phyloP scores from a whole-genome alignment of 2,797 vertebrate genomes.

The Cossypha heuglini region DNA sequence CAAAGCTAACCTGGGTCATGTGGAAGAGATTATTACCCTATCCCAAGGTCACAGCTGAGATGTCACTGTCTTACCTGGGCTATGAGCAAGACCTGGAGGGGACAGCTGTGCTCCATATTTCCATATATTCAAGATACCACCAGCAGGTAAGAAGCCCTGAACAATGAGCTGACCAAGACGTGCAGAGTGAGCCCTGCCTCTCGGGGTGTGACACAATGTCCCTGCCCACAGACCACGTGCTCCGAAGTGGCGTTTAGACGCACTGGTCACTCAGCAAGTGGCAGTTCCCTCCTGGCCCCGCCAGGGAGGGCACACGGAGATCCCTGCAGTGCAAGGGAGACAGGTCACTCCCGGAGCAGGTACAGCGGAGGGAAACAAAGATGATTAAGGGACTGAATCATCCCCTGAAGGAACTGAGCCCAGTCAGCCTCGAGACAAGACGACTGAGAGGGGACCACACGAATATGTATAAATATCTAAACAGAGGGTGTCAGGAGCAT shows the following conservation, averaged over 20 bases:
- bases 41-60: rapidly evolving
- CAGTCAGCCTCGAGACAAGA: background rate
- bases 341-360: background rate
- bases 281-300: background rate
- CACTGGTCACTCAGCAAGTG: rapidly evolving
- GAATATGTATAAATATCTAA: background rate
- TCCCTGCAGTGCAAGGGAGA: background rate
- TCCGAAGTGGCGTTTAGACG: rapidly evolving
- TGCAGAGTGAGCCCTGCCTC: rapidly evolving
- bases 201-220: rapidly evolving
- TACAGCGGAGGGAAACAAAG: background rate
- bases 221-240: background rate
- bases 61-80: rapidly evolving
- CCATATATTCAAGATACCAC: rapidly evolving
- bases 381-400: background rate
- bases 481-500: rapidly evolving
- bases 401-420: background rate
- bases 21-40: rapidly evolving
- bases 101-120: rapidly evolving
- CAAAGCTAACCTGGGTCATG: background rate
- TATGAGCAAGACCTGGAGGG: rapidly evolving
- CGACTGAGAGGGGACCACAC: background rate
- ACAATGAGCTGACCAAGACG: rapidly evolving
- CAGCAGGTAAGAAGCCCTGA: rapidly evolving
- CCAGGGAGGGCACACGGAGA: rapidly evolving